Conservation (phyloP, 2,113 vertebrate genomes). For the Hippocampus abdominalis region DNA sequence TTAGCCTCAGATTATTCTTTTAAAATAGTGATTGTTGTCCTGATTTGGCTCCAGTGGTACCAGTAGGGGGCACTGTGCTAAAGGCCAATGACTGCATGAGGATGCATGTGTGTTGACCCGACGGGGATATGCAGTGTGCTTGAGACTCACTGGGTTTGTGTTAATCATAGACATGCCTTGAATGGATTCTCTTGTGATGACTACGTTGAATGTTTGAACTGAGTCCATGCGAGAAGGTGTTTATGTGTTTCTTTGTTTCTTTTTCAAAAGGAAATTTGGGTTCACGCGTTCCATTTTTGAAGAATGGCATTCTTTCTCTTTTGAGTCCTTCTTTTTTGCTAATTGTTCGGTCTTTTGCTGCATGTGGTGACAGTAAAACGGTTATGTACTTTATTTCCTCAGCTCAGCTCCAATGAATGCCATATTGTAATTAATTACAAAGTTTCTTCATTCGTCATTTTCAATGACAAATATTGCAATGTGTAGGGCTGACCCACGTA, state of each 20-base stretch:
- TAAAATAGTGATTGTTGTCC: slow-evolving; percentile 1
- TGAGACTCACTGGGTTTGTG: slow-evolving; percentile 43
- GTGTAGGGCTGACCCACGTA: too few relatives aligned
- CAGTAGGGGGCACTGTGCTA: slow-evolving; percentile 78
- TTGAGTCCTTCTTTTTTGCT: slow-evolving; percentile 5
- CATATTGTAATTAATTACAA: too few relatives aligned
- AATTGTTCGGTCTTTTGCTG: too few relatives aligned
- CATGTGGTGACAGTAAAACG: too few relatives aligned
- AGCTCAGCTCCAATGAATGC: too few relatives aligned
- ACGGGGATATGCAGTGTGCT: slow-evolving; percentile 28
- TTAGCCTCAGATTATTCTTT: not conserved
- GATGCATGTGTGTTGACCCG: slow-evolving; percentile 8
- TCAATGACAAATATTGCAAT: too few relatives aligned
- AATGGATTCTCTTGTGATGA: slow-evolving; percentile 33
- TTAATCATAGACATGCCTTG: slow-evolving; percentile 48
- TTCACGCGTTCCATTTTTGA: slow-evolving; percentile 54
- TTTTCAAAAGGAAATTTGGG: slow-evolving; percentile 35
- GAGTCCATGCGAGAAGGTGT: slow-evolving; percentile 39
- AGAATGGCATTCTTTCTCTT: slow-evolving; percentile 33
- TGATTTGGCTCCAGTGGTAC: not conserved
- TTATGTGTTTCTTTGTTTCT: not conserved
- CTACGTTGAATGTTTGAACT: slow-evolving; percentile 42
- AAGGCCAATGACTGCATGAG: slow-evolving; percentile 35
- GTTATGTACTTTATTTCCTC: too few relatives aligned
- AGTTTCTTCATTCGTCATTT: too few relatives aligned